Base-by-base conservation (phyloP, 2,888 invertebrate genomes). In the Cantharis flavilabris region DNA sequence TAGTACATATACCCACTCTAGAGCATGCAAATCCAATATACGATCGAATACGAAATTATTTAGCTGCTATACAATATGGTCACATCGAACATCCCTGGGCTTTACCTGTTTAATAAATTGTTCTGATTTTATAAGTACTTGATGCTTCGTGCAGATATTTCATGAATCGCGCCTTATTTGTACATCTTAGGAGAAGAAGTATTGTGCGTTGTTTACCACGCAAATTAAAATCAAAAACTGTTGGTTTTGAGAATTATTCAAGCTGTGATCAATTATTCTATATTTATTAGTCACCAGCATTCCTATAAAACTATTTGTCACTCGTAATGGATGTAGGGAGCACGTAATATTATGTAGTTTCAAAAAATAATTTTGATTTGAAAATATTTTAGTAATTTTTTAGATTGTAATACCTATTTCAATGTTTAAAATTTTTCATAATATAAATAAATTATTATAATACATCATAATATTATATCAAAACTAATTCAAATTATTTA, bases 51-150 rank as follows among this genome's bases (percentile, higher is more conserved):
- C 92, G 93, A 82, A 93, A 95, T 83, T 92, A 93, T 67, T 90
- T 99, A 33, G 90, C 92, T 9, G 96, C 96, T 83, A 99, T 99
- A 82, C 98, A 98, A 86, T 97, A 97, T 86, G 97, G 97, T 5
- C 92, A 93, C 85, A 90, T 95, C 83, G 90, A 93, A 16, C 97
- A 97, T 86, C 95, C 95, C 1, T 97, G 95, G 95, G 92, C 94
- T 67, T 89, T 93, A 80, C 87, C 90, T 13, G 91, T 94, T 79
- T 92, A 93, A 23, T 26, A 26, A 16, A 67, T 49, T 49, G 7
- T 49, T 49, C n/a, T n/a, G n/a, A 49, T 49, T 9, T 9, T 49
- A 49, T n/a, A 49, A 49, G n/a, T 49, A 49, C n/a, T 49, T 7
- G 49, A 49, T n/a, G 49, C 7, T n/a, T 49, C 49, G 49, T 49